Percentiles rank a stretch among this genome's conserved stretches.
These are phyloP conservation scores for Scotopteryx bipunctaria DNA, from an alignment of 2,888 invertebrate genomes.

Conservation along the genomic window DNA sequence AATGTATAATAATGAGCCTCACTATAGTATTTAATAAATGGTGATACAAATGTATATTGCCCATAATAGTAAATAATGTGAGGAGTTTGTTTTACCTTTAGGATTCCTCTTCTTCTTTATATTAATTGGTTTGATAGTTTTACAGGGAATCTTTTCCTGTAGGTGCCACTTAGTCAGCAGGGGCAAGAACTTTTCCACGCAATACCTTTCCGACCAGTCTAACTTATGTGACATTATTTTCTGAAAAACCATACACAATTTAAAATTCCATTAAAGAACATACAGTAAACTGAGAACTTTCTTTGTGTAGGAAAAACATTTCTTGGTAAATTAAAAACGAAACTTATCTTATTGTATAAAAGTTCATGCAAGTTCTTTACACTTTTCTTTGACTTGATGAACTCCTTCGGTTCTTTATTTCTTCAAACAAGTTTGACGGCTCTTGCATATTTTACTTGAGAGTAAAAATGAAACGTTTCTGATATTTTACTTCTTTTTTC, in stretches of 20 bases:
- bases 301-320: neutral
- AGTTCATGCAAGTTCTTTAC: slow-evolving; percentile 18
- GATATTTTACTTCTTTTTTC: neutral
- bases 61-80: no score
- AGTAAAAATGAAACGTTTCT: slow-evolving; percentile 6
- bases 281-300: neutral
- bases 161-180: slow-evolving; percentile 91
- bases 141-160: slow-evolving; percentile 60
- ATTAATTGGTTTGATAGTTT: slow-evolving; percentile 58
- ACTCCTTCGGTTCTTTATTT: slow-evolving; percentile 21
- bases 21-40: no score
- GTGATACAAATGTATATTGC: no score
- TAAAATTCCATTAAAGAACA: neutral
- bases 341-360: slow-evolving; percentile 11
- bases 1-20: no score
- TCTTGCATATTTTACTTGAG: slow-evolving; percentile 15
- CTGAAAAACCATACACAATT: slow-evolving; percentile 60
- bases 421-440: slow-evolving; percentile 10
- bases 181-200: slow-evolving; percentile 90
- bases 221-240: slow-evolving; percentile 86
- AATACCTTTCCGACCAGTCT: slow-evolving; percentile 89
- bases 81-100: slow-evolving; percentile 58
- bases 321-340: slow-evolving; percentile 1
- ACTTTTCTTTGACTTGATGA: slow-evolving; percentile 27
- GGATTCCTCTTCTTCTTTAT: slow-evolving; percentile 79